A percentile compares a stretch with the other conserved stretches of the same genome.
phyloP scores from a whole-genome alignment of 2,888 invertebrate species.

The Torymus tubicola region DNA sequence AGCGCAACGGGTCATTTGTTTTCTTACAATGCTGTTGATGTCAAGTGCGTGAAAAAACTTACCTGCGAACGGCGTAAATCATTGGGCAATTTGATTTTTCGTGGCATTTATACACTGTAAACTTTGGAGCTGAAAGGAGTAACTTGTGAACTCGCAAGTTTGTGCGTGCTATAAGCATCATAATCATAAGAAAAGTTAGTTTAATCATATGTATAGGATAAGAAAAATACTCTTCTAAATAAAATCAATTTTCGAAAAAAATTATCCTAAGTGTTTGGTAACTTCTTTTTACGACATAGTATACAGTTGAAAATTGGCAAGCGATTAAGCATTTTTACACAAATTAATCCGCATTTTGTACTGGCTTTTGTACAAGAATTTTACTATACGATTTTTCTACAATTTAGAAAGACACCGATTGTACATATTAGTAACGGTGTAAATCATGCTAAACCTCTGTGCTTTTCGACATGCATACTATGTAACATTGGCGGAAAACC shows the following conservation, averaged over 20 bases:
- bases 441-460: slow-evolving; percentile 13
- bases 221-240: slow-evolving; percentile 30
- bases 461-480: slow-evolving; percentile 39
- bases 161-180: slow-evolving; percentile 20
- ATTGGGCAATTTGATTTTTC: slow-evolving; percentile 45
- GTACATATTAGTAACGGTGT: slow-evolving; percentile 23
- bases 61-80: slow-evolving; percentile 33
- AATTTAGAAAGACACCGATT: slow-evolving; percentile 1
- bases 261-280: background rate
- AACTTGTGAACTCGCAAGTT: background rate
- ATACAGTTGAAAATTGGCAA: slow-evolving; percentile 28
- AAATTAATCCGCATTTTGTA: slow-evolving; percentile 20
- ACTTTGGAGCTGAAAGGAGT: slow-evolving; percentile 1
- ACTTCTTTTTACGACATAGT: slow-evolving; percentile 7
- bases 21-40: background rate
- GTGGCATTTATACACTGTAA: slow-evolving; percentile 3
- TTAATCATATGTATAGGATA: slow-evolving; percentile 22
- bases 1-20: background rate
- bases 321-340: slow-evolving; percentile 26
- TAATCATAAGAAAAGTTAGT: slow-evolving; percentile 16
- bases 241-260: slow-evolving; percentile 6
- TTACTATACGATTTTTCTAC: slow-evolving; percentile 31
- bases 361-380: slow-evolving; percentile 27
- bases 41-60: slow-evolving; percentile 3
- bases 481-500: background rate